phyloP scores from a whole-genome alignment of 2,888 invertebrate genomes.

The Galerucella pusilla region DNA sequence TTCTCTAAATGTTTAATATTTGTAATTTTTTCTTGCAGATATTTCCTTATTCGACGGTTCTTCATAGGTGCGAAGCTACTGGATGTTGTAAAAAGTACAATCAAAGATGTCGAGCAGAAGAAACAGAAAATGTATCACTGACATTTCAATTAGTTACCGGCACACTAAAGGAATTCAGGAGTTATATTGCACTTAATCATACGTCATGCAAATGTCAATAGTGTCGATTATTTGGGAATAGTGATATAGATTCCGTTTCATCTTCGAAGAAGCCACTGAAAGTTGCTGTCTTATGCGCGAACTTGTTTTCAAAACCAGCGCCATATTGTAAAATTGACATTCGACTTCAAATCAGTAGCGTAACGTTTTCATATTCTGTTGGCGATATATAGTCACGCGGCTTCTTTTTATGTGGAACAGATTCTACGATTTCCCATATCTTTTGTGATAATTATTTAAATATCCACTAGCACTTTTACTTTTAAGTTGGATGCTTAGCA shows the following conservation, averaged over 20 bases:
- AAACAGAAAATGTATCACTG: neutral
- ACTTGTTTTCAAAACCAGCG: too few species aligned
- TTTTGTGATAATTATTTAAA: neutral
- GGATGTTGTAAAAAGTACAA: slow-evolving; percentile 27
- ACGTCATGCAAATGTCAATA: neutral
- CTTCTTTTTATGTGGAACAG: too few species aligned
- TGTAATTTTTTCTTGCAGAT: slow-evolving; percentile 29
- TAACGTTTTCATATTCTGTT: too few species aligned
- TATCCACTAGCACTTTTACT: too few species aligned
- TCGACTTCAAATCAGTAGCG: too few species aligned
- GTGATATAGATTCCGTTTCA: too few species aligned
- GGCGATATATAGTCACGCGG: too few species aligned
- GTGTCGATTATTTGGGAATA: neutral
- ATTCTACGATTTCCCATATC: neutral
- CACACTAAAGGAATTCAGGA: neutral
- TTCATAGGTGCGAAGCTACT: slow-evolving; percentile 29
- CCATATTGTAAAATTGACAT: too few species aligned
- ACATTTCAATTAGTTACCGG: neutral
- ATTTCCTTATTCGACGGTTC: slow-evolving; percentile 16
- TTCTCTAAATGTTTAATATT: neutral
- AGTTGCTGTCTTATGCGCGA: too few species aligned
- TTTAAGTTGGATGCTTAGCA: too few species aligned
- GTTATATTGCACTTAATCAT: neutral
- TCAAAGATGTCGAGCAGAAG: slow-evolving; percentile 12
- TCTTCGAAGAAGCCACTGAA: too few species aligned